These are phyloP conservation scores for Aplidium turbinatum DNA, from an alignment of 23 tunicate species.

Conservation along the genomic window DNA sequence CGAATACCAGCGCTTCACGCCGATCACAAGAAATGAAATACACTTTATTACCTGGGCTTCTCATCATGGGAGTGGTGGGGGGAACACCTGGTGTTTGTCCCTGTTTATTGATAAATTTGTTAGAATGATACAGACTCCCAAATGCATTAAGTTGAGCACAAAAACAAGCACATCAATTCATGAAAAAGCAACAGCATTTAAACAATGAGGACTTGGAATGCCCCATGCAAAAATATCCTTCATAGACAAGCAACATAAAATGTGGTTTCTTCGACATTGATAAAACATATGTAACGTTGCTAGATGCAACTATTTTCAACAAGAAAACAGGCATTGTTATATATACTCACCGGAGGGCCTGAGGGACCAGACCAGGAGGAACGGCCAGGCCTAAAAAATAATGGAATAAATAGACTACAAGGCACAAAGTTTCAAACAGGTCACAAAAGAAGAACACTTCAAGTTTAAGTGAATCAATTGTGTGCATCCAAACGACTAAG, in stretches of 20 bases:
- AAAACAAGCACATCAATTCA: too few species aligned
- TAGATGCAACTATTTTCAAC: too few species aligned
- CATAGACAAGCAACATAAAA: too few species aligned
- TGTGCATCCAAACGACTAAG: background rate
- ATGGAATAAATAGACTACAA: slow-evolving; percentile 7
- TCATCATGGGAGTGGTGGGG: slow-evolving; percentile 68
- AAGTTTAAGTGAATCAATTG: background rate
- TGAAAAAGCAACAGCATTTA: too few species aligned
- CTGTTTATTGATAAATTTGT: too few species aligned
- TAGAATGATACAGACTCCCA: too few species aligned
- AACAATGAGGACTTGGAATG: too few species aligned
- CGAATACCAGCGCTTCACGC: background rate
- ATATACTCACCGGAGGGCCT: slow-evolving; percentile 62
- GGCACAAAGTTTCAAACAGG: background rate
- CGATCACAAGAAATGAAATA: background rate
- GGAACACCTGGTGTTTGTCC: slow-evolving; percentile 66
- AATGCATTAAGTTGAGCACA: too few species aligned
- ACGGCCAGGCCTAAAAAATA: slow-evolving; percentile 61
- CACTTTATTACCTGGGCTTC: slow-evolving; percentile 87
- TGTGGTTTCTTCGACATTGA: too few species aligned
- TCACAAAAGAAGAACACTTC: background rate
- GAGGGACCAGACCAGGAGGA: slow-evolving; percentile 81
- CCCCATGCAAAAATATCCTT: too few species aligned
- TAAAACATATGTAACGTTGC: too few species aligned
- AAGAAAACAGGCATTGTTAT: background rate